Evolutionary conservation across 2,888 invertebrate genomes (phyloP).

Genomic region (Amphipyra berbera): DNA sequence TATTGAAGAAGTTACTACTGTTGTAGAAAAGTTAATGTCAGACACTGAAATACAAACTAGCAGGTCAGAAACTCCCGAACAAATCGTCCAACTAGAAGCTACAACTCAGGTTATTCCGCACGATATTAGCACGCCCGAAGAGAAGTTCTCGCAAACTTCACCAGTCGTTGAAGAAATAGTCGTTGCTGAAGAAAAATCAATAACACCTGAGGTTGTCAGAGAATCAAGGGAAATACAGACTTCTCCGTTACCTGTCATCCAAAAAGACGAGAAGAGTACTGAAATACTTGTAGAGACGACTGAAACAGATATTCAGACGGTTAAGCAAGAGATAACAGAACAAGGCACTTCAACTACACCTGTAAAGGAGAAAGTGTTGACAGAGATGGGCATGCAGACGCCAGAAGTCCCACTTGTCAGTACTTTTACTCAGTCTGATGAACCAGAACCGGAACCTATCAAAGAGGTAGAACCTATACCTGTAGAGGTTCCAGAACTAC

Average conservation of each 20-base stretch:
- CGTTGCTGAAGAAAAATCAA: slow-evolving; percentile 62
- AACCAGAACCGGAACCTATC: slow-evolving; percentile 64
- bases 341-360: slow-evolving; percentile 83
- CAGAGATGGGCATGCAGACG: slow-evolving; percentile 81
- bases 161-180: slow-evolving; percentile 69
- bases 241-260: slow-evolving; percentile 80
- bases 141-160: slow-evolving; percentile 87
- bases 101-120: slow-evolving; percentile 88
- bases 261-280: slow-evolving; percentile 80
- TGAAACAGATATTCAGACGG: slow-evolving; percentile 82
- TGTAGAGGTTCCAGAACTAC: slow-evolving; percentile 43
- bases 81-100: slow-evolving; percentile 83
- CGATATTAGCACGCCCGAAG: slow-evolving; percentile 77
- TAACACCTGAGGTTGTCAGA: slow-evolving; percentile 80
- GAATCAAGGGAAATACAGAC: slow-evolving; percentile 89
- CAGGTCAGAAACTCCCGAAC: slow-evolving; percentile 77
- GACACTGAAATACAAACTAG: slow-evolving; percentile 85
- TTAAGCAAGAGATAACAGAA: slow-evolving; percentile 72
- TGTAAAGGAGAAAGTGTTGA: slow-evolving; percentile 70
- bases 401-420: slow-evolving; percentile 78
- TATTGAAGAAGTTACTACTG: slow-evolving; percentile 69
- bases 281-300: slow-evolving; percentile 78
- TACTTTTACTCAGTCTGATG: slow-evolving; percentile 84
- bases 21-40: slow-evolving; percentile 78
- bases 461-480: slow-evolving; percentile 39